These are phyloP conservation scores for Microtus oregoni DNA, from an alignment of 2,113 vertebrate genomes.

Conservation along the genomic window DNA sequence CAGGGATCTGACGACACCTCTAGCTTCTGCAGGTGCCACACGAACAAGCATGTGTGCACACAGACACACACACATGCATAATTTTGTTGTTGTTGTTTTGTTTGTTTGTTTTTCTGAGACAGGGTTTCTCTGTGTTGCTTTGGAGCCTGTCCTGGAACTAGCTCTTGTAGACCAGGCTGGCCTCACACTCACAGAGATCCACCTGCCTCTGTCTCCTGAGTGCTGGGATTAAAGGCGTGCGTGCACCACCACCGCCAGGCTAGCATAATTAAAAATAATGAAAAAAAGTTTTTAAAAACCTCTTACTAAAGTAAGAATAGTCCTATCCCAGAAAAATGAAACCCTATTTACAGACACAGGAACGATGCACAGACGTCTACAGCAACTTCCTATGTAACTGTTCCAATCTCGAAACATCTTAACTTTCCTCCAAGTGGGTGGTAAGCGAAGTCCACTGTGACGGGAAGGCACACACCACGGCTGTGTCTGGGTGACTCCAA, in stretches of 20 bases:
- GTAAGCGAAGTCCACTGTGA: not conserved
- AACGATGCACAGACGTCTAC: not conserved
- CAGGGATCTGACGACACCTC: not conserved
- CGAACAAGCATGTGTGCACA: not conserved
- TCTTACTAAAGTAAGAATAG: not conserved
- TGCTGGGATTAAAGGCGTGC: too few species aligned
- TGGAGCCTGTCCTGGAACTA: too few species aligned
- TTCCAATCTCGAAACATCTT: not conserved
- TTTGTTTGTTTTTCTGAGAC: too few species aligned
- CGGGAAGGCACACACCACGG: not conserved
- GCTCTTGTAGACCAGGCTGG: too few species aligned
- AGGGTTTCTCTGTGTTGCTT: too few species aligned
- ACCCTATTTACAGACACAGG: not conserved
- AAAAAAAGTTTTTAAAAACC: not conserved
- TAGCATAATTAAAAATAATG: not conserved
- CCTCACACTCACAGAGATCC: too few species aligned
- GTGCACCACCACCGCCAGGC: too few species aligned
- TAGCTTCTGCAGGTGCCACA: not conserved
- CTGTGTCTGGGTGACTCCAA: not conserved
- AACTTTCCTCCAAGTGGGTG: not conserved
- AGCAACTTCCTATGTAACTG: not conserved
- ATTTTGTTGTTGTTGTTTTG: too few species aligned
- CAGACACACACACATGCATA: too few species aligned
- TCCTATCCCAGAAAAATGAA: not conserved
- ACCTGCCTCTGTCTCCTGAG: too few species aligned